Percentiles rank a stretch among this genome's conserved stretches.
These are phyloP conservation scores for Drosophila orosa DNA, from an alignment of 1,140 invertebrate genomes.

Conservation along the genomic window DNA sequence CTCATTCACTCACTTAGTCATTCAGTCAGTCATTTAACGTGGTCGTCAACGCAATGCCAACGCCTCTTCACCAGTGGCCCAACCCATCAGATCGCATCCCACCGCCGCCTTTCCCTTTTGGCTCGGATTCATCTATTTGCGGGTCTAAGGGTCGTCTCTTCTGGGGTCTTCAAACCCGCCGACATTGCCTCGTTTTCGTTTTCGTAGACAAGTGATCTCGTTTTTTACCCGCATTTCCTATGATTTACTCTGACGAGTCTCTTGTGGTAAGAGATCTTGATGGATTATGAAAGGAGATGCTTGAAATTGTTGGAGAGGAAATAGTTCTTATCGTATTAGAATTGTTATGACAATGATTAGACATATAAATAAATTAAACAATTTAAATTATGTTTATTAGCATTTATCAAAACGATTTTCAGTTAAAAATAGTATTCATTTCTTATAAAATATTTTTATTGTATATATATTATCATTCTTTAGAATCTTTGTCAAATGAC, in stretches of 20 bases:
- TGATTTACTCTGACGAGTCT: constrained; percentile 3
- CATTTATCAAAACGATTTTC: too few species aligned
- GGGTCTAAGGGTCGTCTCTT: constrained; percentile 51
- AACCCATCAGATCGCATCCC: constrained; percentile 14
- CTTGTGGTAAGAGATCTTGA: constrained; percentile 13
- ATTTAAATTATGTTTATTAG: too few species aligned
- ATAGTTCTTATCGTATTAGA: background rate
- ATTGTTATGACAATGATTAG: background rate
- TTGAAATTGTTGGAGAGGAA: background rate
- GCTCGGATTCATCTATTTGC: constrained; percentile 30
- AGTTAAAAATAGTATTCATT: background rate
- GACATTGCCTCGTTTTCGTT: constrained; percentile 30
- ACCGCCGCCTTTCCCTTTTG: constrained; percentile 31
- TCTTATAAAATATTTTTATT: background rate
- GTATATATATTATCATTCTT: background rate
- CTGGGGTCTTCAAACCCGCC: constrained; percentile 34
- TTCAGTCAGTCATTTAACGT: constrained; percentile 36
- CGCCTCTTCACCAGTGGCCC: constrained; percentile 38
- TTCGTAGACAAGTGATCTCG: constrained; percentile 41
- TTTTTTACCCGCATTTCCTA: constrained; percentile 20
- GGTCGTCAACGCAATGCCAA: constrained; percentile 51
- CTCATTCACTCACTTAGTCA: constrained; percentile 42
- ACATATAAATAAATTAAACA: background rate
- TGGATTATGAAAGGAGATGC: constrained; percentile 17
- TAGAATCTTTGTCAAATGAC: background rate